Evolutionary conservation across 2,113 vertebrate species (phyloP), one percentile per base, ranked within the genome.

Genomic region (Nycticryphes semicollaris): DNA sequence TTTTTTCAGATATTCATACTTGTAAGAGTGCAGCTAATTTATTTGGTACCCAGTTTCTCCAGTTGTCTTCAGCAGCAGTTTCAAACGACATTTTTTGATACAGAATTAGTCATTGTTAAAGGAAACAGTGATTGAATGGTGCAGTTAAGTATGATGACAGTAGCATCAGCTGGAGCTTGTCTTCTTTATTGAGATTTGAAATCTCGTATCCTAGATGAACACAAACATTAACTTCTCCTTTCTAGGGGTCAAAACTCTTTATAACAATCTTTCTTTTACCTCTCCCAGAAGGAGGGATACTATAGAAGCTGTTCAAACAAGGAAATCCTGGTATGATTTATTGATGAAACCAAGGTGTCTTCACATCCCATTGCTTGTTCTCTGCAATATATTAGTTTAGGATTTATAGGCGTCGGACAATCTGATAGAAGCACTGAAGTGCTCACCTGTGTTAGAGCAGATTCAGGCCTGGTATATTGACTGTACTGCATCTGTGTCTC

Each of bases 361-460:
- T 84, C 12, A 25, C 18, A n/a, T 80, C 35, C 51, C 47, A 10
- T 28, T 57, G 18, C 63, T 75, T 86, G 37, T 47, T 89, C 57
- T n/a, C 17, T 28, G 22, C 25, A 41, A 28, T 2, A 3, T 7
- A 23, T 48, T 68, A 89, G 5, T 63, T 85, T 45, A 67, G 69
- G 64, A 43, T 54, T 89, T 76, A 20, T 12, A 25, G 31, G 8
- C 19, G 24, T n/a, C 14, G 64, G 63, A 37, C 13, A 25, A 14
- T 50, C n/a, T 62, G 63, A n/a, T 48, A 43, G 63, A 68, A 68
- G 19, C 31, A 45, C 18, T 66, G 11, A 53, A 10, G 18, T 31
- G 3, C 37, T 54, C 0, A 0, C 11, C 2, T 14, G 18, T 39
- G 47, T 74, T 43, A 31, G 68, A 64, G 50, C 24, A 47, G 33